Evolutionary conservation across 2,888 invertebrate genomes (phyloP).

Genomic region (Ferdinandea cuprea): DNA sequence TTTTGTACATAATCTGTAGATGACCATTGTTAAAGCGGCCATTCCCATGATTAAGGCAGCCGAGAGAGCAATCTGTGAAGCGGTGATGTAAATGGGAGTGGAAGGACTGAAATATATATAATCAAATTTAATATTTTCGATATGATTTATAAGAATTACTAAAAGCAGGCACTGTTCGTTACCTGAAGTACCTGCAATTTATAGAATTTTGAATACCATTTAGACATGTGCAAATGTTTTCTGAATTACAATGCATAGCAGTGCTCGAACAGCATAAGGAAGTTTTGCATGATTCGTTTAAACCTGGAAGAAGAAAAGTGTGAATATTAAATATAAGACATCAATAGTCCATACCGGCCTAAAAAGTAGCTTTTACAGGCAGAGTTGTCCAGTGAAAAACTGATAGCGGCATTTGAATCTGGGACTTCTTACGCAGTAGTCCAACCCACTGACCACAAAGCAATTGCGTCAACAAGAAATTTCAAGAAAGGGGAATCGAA

Average conservation of each 20-base stretch:
- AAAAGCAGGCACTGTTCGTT: too few species aligned
- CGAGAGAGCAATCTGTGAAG: conserved; percentile 76
- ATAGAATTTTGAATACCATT: conserved; percentile 20
- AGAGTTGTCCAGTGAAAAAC: too few species aligned
- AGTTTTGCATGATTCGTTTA: conserved; percentile 8
- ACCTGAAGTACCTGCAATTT: conserved; percentile 41
- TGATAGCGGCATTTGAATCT: too few species aligned
- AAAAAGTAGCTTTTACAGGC: neutral
- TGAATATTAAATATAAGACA: neutral
- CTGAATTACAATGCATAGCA: conserved; percentile 3
- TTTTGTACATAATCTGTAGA: conserved; percentile 76
- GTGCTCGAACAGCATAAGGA: conserved; percentile 16
- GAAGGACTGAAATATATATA: conserved; percentile 14
- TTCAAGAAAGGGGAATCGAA: too few species aligned
- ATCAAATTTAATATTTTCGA: neutral
- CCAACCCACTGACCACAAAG: too few species aligned
- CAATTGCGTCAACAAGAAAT: too few species aligned
- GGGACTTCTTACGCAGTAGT: too few species aligned
- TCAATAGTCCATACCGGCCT: neutral
- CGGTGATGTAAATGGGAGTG: conserved; percentile 73
- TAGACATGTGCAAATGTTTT: conserved; percentile 11
- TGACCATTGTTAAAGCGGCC: conserved; percentile 76
- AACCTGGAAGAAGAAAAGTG: neutral
- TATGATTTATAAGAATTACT: neutral
- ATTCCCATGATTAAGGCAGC: conserved; percentile 77